phyloP scores from a whole-genome alignment of 2,113 vertebrate species.

The Addax nasomaculatus region DNA sequence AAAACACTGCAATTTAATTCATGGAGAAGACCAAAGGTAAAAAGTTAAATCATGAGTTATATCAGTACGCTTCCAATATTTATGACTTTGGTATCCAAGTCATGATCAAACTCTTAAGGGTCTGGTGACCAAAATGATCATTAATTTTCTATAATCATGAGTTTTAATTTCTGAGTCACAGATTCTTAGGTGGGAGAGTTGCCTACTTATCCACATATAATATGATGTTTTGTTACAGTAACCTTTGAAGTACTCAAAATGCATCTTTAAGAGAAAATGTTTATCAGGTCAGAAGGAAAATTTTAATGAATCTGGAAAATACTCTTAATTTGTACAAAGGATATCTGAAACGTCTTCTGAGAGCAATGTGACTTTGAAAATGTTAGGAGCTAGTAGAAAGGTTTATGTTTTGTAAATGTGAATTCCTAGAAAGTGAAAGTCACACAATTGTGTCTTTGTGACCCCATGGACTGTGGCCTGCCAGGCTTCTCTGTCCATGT shows the following conservation, averaged over 20 bases:
- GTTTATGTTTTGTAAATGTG: not conserved
- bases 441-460: not conserved
- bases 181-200: not conserved
- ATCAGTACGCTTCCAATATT: not conserved
- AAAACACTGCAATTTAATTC: not conserved
- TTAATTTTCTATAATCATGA: not conserved
- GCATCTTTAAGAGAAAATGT: not conserved
- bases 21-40: not conserved
- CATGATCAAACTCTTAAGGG: not conserved
- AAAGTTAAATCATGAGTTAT: not conserved
- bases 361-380: not conserved
- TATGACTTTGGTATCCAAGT: not conserved
- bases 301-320: not conserved
- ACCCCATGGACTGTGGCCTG: not conserved
- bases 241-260: not conserved
- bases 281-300: not conserved
- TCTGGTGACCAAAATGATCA: not conserved
- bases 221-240: not conserved
- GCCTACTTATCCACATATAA: not conserved
- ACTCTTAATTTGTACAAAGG: not conserved
- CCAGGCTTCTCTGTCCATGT: not conserved
- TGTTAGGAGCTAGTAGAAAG: not conserved
- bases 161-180: conserved; percentile 6
- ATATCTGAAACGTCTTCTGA: not conserved
- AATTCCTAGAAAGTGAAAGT: not conserved